Evolutionary conservation across 2,797 vertebrate species (phyloP), one percentile per base, ranked within the genome.

Genomic region (Hoplostethus mediterraneus): DNA sequence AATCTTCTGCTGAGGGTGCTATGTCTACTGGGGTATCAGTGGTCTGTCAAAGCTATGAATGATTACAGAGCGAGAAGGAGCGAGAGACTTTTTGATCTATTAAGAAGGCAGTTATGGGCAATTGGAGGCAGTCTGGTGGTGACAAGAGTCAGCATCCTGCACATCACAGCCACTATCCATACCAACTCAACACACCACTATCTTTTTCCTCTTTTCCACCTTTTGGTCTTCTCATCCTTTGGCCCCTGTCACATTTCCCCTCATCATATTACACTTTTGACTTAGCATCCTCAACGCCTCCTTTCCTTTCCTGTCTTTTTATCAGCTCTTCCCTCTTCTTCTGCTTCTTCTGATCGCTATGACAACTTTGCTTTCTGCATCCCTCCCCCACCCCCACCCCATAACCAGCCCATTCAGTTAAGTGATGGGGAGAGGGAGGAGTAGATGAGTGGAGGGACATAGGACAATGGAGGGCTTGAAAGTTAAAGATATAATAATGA

Each of bases 401-500:
- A 28, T 28, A 28, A 2, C 28, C 28, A 28, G 28, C 57, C 71
- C 47, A 60, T 48, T 66, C 31, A 21, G 17, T 54, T 28, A 28
- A 28, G 28, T 28, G 28, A 28, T 28, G 28, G 28, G 28, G 28
- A 28, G 28, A 28, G 28, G 28, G 28, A 28, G 28, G 28, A 28
- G 28, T 28, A 28, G 28, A 28, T 28, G 28, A 28, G 28, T 28
- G 28, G 28, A 28, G 28, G 28, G 28, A 28, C 28, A 28, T 28
- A 2, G 36, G 5, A 49, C n/a, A 7, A 14, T 47, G 45, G 13
- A 47, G 16, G 16, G 14, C 5, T 47, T 14, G 16, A 47, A n/a
- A 47, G 16, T 47, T 16, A 47, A 67, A 54, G 61, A 64, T 69
- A 70, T 81, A 67, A 77, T 75, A 77, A 83, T 89, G 65, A 87